These are phyloP conservation scores for Bellardia bayeri DNA, from an alignment of 2,888 invertebrate genomes.

Conservation along the genomic window DNA sequence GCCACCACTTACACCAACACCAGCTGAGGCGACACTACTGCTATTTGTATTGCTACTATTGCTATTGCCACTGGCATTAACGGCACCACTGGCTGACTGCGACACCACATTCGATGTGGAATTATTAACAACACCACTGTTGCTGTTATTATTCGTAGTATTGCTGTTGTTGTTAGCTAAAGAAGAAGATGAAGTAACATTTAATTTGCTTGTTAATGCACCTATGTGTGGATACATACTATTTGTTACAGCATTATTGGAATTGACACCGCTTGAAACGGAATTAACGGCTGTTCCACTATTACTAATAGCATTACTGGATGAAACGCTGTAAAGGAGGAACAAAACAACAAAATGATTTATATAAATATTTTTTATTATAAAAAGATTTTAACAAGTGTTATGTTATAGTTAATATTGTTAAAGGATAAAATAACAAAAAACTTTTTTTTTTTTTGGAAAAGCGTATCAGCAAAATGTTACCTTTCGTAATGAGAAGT, in stretches of 20 bases:
- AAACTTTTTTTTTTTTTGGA: neutral
- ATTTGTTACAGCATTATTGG: constrained; percentile 79
- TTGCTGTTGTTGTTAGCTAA: constrained; percentile 76
- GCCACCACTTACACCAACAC: constrained; percentile 77
- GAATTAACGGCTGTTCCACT: constrained; percentile 80
- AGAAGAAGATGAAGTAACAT: constrained; percentile 74
- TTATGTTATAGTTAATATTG: constrained; percentile 27
- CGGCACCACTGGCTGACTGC: constrained; percentile 73
- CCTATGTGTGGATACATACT: constrained; percentile 81
- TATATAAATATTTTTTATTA: neutral
- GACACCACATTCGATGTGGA: constrained; percentile 76
- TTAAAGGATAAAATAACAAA: constrained; percentile 32
- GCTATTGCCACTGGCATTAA: constrained; percentile 75
- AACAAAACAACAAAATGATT: neutral
- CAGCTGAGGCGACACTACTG: constrained; percentile 77
- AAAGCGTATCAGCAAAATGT: constrained; percentile 70
- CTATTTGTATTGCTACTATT: constrained; percentile 76
- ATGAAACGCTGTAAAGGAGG: constrained; percentile 80
- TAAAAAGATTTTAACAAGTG: neutral
- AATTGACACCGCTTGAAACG: constrained; percentile 77
- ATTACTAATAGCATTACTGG: constrained; percentile 82
- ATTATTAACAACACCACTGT: constrained; percentile 77
- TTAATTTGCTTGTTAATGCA: constrained; percentile 77
- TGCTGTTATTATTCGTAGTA: constrained; percentile 74
- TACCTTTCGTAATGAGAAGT: constrained; percentile 84